phyloP scores from a whole-genome alignment of 2,888 invertebrate species.

The Euclidia mi region DNA sequence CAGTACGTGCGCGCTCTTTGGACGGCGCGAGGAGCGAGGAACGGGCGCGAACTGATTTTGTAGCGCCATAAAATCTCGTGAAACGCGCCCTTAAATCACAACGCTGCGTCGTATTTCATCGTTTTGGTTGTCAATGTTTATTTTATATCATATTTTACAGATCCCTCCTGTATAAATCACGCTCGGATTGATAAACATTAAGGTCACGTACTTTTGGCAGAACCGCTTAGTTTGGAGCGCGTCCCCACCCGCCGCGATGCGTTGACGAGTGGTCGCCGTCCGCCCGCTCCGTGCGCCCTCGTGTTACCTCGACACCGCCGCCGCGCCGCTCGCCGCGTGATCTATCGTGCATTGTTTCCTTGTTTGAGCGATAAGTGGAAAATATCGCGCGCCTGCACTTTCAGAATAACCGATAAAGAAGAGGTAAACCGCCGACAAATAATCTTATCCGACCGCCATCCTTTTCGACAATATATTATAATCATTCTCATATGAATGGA shows the following conservation, averaged over 20 bases:
- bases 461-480: no score
- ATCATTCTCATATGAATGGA: no score
- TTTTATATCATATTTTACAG: conserved; percentile 90
- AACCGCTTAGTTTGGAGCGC: no score
- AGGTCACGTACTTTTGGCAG: conserved; percentile 88
- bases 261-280: no score
- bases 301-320: no score
- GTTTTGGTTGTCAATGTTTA: conserved; percentile 90
- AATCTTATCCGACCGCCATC: no score
- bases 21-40: conserved; percentile 53
- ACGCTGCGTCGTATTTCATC: conserved; percentile 88
- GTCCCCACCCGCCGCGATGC: no score
- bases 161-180: conserved; percentile 88
- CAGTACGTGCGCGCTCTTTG: conserved; percentile 81
- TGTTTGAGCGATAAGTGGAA: no score
- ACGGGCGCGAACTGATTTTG: conserved; percentile 86
- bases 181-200: conserved; percentile 88
- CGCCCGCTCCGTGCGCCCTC: no score
- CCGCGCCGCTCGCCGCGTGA: no score
- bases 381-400: no score
- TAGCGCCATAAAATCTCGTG: conserved; percentile 89
- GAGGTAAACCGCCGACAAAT: conserved; percentile 48
- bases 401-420: conserved; percentile 33
- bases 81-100: conserved; percentile 89
- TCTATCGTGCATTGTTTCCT: no score